Percentiles rank a stretch among this genome's conserved stretches.
These are phyloP conservation scores for Turritopsis dohrnii DNA, from an alignment of 30 jellyfish, hydroid and myxozoan genomes.

Conservation along the genomic window DNA sequence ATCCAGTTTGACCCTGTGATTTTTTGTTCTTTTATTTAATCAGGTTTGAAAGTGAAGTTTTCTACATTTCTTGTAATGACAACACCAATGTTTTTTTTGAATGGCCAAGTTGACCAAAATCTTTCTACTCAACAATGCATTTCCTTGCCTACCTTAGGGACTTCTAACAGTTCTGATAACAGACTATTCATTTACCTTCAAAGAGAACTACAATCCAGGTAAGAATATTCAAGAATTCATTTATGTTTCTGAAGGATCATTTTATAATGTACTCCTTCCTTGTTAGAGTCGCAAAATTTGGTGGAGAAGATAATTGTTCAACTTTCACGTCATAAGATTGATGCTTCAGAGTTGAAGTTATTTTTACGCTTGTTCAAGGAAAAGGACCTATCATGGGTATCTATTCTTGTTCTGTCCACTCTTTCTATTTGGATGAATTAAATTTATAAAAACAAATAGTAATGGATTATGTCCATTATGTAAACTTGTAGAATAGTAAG, in stretches of 20 bases:
- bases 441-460: too few species aligned
- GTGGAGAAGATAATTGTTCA: constrained; percentile 45
- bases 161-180: neutral
- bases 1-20: too few species aligned
- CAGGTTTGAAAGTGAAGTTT: too few species aligned
- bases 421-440: too few species aligned
- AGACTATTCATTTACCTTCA: neutral
- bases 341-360: constrained; percentile 50
- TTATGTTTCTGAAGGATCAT: neutral
- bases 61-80: neutral
- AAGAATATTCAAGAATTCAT: neutral
- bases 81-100: neutral
- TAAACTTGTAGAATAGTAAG: too few species aligned
- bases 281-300: constrained; percentile 33
- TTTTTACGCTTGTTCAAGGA: constrained; percentile 48
- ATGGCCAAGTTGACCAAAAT: too few species aligned
- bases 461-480: too few species aligned
- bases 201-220: neutral
- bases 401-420: neutral
- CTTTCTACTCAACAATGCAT: too few species aligned
- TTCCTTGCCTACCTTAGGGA: neutral
- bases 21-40: too few species aligned
- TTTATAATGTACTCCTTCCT: neutral
- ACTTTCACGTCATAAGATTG: constrained; percentile 37
- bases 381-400: constrained; percentile 47